Percentiles rank a stretch among this genome's conserved stretches.
These are phyloP conservation scores for Hermatobates lingyangjiaoensis DNA, from an alignment of 1,140 invertebrate genomes.

Conservation along the genomic window DNA sequence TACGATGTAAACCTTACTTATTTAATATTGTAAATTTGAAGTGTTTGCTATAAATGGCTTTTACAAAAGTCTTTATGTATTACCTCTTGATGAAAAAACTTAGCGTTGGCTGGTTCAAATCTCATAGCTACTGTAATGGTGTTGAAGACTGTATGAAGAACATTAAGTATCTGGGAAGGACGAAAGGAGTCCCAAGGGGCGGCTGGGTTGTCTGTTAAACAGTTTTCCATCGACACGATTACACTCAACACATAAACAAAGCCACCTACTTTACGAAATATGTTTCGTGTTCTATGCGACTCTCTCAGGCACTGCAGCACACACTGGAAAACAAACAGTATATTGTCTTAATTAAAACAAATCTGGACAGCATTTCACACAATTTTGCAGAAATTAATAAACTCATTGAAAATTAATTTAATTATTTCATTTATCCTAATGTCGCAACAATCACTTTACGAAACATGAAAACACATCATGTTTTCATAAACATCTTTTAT, in stretches of 20 bases:
- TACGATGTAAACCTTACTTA: too few species aligned
- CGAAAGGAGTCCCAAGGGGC: slow-evolving; percentile 25
- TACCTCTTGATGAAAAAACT: slow-evolving; percentile 92
- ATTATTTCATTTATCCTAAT: too few species aligned
- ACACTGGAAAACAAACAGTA: slow-evolving; percentile 29
- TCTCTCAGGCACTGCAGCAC: slow-evolving; percentile 74
- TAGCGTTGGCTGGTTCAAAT: slow-evolving; percentile 96
- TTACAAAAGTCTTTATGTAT: too few species aligned
- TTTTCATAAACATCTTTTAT: too few species aligned
- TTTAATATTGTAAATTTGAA: too few species aligned
- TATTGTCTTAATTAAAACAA: too few species aligned
- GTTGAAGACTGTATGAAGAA: slow-evolving; percentile 81
- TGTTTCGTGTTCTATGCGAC: slow-evolving; percentile 84
- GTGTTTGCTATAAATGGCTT: too few species aligned
- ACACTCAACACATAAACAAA: slow-evolving; percentile 96
- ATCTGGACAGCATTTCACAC: too few species aligned
- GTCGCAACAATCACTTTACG: too few species aligned
- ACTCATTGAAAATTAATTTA: too few species aligned
- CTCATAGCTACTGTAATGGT: slow-evolving; percentile 93
- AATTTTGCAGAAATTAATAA: too few species aligned
- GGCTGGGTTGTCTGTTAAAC: slow-evolving; percentile 27
- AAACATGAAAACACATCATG: too few species aligned
- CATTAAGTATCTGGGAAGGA: slow-evolving; percentile 37
- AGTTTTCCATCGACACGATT: slow-evolving; percentile 78
- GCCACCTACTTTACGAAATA: slow-evolving; percentile 89